Evolutionary conservation across 1,140 invertebrate species (phyloP).

Genomic region (Papilio dardanus): DNA sequence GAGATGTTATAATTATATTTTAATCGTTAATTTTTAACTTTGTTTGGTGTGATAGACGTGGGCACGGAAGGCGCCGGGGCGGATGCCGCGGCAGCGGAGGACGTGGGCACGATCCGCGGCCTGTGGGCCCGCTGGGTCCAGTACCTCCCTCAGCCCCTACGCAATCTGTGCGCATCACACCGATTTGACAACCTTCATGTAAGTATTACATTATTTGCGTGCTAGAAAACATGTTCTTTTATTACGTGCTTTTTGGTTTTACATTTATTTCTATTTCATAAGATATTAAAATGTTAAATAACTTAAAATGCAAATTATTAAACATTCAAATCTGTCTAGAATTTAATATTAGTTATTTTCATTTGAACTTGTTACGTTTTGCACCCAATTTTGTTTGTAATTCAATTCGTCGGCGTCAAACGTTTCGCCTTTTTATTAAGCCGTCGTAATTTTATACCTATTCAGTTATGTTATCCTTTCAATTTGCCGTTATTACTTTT

Average conservation of each 20-base stretch:
- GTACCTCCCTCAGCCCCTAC: constrained; percentile 49
- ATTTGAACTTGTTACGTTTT: neutral
- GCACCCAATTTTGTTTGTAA: constrained; percentile 19
- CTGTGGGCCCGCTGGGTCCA: constrained; percentile 49
- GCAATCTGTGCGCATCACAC: constrained; percentile 56
- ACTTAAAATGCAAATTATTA: neutral
- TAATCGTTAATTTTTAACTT: neutral
- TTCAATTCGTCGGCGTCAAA: constrained; percentile 34
- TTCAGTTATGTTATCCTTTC: constrained; percentile 31
- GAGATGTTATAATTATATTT: neutral
- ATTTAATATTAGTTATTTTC: neutral
- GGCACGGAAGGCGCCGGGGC: constrained; percentile 45
- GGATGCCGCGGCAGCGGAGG: constrained; percentile 38
- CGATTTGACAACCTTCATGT: constrained; percentile 68
- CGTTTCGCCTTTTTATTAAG: constrained; percentile 32
- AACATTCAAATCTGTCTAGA: neutral
- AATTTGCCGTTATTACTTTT: constrained; percentile 15
- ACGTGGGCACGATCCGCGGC: constrained; percentile 39
- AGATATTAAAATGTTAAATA: no score
- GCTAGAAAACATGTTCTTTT: neutral
- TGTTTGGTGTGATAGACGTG: constrained; percentile 43
- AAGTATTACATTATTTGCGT: constrained; percentile 45
- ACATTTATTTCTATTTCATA: no score
- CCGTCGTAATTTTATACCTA: constrained; percentile 31
- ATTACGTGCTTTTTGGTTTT: no score